These are phyloP conservation scores for Heteromurus nitidus DNA, from an alignment of 2,888 invertebrate genomes.

Conservation along the genomic window DNA sequence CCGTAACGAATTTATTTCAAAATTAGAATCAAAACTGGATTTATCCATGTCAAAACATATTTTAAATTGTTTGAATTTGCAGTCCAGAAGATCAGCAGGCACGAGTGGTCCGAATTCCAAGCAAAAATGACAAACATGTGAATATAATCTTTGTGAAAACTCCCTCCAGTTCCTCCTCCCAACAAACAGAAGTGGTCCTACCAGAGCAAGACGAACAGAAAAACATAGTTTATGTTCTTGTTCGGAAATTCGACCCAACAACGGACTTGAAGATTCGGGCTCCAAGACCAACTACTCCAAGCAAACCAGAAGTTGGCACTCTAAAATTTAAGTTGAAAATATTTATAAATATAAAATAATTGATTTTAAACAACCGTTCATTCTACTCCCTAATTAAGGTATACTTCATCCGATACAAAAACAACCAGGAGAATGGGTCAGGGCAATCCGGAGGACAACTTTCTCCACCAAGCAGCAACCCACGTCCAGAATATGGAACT, in stretches of 20 bases:
- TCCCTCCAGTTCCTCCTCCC: conserved; percentile 34
- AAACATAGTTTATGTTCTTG: conserved; percentile 58
- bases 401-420: conserved; percentile 59
- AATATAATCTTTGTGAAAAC: conserved; percentile 63
- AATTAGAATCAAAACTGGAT: too few species aligned
- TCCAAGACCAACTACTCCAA: conserved; percentile 49
- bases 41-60: neutral
- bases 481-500: conserved; percentile 40
- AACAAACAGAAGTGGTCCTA: conserved; percentile 55
- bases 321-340: neutral
- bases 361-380: too few species aligned
- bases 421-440: conserved; percentile 18
- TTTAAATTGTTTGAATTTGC: neutral
- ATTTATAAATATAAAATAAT: neutral
- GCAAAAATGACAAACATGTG: conserved; percentile 48
- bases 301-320: conserved; percentile 55
- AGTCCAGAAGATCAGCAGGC: conserved; percentile 61
- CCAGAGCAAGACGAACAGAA: conserved; percentile 53
- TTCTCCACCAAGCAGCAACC: conserved; percentile 40
- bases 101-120: conserved; percentile 58
- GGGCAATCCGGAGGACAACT: conserved; percentile 19
- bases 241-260: conserved; percentile 51
- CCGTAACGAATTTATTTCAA: too few species aligned
- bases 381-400: too few species aligned
- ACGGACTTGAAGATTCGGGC: conserved; percentile 49